Base-by-base conservation (phyloP, 53 echinoderm and acorn worm genomes). In the Echinometra lucunter region DNA sequence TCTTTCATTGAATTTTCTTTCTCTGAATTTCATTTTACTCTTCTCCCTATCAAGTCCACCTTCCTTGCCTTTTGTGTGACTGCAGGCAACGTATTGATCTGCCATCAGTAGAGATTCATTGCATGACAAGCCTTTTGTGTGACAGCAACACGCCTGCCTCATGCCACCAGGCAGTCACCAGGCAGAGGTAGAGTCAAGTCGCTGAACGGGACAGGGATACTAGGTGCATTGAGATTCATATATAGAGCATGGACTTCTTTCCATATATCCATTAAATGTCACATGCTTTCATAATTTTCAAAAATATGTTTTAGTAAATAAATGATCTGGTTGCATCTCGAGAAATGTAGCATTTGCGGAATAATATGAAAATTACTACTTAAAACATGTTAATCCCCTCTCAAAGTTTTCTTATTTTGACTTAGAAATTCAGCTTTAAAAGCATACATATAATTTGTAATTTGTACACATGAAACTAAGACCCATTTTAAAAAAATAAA, bases 91-190 rank as follows among this genome's bases (percentile, higher is more conserved):
- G 30, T 85, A 85, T 85, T 85, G 85, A 85, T 85, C 85, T 27
- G 85, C 85, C 85, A 85, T 85, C 85, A 85, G 85, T 85, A 30
- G 21, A 85, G 49, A 85, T 28, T n/a, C 49, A 85, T 85, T 85
- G 85, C 85, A 85, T 85, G 85, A 85, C 85, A 49, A 85, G n/a
- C 85, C 85, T 35, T 85, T 85, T 85, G 85, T 85, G 85, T 85
- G 85, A 85, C 85, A 49, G 85, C 85, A 40, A 42, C 78, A 78
- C 78, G 47, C 85, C n/a, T 30, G 85, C 49, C 85, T 49, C 49
- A 85, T 49, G 85, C 85, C 49, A 85, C 45, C 11, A 47, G 85
- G 47, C 85, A 49, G 85, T 19, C 69, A 27, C 44, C 17, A 47
- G 85, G 85, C 85, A 85, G 85, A 40, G 85, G 49, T 49, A 49